Evolutionary conservation across 2,888 invertebrate genomes (phyloP).

Genomic region (Didymodactylos carnosus): DNA sequence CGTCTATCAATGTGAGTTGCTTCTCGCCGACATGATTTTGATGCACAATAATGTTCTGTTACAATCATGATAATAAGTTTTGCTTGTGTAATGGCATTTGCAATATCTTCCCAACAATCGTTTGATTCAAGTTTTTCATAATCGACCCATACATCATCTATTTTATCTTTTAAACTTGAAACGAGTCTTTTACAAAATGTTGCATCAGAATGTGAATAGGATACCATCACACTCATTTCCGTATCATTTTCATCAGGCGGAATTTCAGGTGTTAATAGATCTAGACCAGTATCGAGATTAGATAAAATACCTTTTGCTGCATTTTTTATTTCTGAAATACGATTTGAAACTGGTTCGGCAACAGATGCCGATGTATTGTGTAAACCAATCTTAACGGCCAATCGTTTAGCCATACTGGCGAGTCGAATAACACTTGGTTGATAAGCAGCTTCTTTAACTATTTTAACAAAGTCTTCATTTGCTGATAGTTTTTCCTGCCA

Average conservation of each 20-base stretch:
- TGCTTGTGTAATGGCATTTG: not conserved
- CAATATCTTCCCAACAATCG: not conserved
- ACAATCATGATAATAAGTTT: not conserved
- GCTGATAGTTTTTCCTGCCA: not conserved
- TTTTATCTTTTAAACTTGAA: not conserved
- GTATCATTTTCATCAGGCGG: not conserved
- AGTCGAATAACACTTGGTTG: too few relatives aligned
- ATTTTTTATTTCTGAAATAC: not conserved
- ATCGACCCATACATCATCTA: not conserved
- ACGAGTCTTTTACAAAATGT: not conserved
- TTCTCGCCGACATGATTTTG: not conserved
- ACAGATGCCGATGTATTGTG: too few relatives aligned
- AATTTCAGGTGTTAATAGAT: not conserved
- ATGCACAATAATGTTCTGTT: not conserved
- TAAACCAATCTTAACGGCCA: too few relatives aligned
- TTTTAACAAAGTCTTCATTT: not conserved
- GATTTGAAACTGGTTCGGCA: not conserved
- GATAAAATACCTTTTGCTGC: not conserved
- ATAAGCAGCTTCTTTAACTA: not conserved
- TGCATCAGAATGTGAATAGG: not conserved
- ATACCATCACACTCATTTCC: not conserved
- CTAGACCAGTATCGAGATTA: not conserved
- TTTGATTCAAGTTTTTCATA: not conserved
- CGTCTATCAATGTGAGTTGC: not conserved
- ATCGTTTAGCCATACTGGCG: too few relatives aligned